Evolutionary conservation across 2,113 vertebrate species (phyloP).

Genomic region (Condylura cristata): DNA sequence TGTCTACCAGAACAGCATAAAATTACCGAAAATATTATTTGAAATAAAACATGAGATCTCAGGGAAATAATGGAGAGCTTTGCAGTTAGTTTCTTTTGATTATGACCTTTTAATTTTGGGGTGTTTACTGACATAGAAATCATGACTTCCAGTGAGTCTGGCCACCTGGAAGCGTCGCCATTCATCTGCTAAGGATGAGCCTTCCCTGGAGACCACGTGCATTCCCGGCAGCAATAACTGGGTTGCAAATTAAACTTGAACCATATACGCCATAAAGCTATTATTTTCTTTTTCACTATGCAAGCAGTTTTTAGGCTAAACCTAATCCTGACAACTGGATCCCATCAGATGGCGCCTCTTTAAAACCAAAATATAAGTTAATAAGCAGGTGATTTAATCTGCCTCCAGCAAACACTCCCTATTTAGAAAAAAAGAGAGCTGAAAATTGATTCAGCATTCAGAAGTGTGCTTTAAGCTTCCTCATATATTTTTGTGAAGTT

Average conservation of each 20-base stretch:
- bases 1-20: neutral
- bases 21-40: neutral
- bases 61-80: neutral
- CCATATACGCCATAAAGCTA: neutral
- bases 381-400: constrained; percentile 60
- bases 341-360: constrained; percentile 39
- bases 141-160: constrained; percentile 48
- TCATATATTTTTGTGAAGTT: neutral
- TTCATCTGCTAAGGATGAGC: neutral
- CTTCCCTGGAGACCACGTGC: neutral
- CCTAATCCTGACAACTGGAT: constrained; percentile 58
- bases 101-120: neutral
- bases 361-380: constrained; percentile 64
- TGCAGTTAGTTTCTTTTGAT: constrained; percentile 37
- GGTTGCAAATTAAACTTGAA: constrained; percentile 22
- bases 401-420: constrained; percentile 53
- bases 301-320: constrained; percentile 57
- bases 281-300: constrained; percentile 51
- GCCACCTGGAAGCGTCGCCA: constrained; percentile 6
- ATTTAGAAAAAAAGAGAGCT: neutral
- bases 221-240: neutral
- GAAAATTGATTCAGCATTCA: neutral
- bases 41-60: constrained; percentile 45
- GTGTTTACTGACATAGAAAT: constrained; percentile 14
- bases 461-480: neutral